Conservation (phyloP, 2,113 vertebrate genomes). For the Nymphicus hollandicus region DNA sequence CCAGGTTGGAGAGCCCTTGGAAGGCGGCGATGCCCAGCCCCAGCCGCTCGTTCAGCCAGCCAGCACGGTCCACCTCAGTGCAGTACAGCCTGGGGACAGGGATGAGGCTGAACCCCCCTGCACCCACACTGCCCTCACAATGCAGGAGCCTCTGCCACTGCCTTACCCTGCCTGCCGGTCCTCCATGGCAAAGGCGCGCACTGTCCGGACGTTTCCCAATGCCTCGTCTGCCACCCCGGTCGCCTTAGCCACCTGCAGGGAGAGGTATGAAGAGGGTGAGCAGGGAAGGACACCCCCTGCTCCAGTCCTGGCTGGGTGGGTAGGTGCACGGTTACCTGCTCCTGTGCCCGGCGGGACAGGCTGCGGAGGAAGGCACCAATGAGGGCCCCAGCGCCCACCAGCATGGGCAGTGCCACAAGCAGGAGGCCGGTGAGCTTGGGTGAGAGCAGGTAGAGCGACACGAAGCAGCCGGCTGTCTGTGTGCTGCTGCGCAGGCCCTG, state of each 20-base stretch:
- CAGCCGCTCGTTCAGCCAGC: conserved; percentile 83
- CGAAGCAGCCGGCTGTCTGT: conserved; percentile 86
- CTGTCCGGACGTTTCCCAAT: conserved; percentile 88
- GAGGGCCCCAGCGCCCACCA: conserved; percentile 84
- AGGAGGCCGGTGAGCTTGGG: conserved; percentile 87
- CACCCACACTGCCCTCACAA: background rate
- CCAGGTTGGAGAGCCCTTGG: conserved; percentile 91
- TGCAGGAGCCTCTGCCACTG: background rate
- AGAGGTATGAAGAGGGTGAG: background rate
- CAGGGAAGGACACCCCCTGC: background rate
- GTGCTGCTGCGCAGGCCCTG: conserved; percentile 86
- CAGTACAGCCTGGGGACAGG: conserved; percentile 77
- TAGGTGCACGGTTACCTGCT: conserved; percentile 77
- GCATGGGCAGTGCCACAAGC: conserved; percentile 79
- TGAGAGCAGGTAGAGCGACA: conserved; percentile 90
- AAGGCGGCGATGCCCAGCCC: conserved; percentile 90
- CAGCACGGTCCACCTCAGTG: conserved; percentile 83
- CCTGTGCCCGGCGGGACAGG: conserved; percentile 88
- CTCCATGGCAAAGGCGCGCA: conserved; percentile 95
- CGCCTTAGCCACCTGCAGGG: conserved; percentile 84
- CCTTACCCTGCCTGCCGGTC: conserved; percentile 77
- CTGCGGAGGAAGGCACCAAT: conserved; percentile 85
- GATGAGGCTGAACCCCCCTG: background rate
- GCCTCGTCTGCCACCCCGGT: conserved; percentile 89
- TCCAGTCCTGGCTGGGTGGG: accelerated